These are phyloP conservation scores for Ctenoplectra terminalis DNA, from an alignment of 1,140 invertebrate species.

Conservation along the genomic window DNA sequence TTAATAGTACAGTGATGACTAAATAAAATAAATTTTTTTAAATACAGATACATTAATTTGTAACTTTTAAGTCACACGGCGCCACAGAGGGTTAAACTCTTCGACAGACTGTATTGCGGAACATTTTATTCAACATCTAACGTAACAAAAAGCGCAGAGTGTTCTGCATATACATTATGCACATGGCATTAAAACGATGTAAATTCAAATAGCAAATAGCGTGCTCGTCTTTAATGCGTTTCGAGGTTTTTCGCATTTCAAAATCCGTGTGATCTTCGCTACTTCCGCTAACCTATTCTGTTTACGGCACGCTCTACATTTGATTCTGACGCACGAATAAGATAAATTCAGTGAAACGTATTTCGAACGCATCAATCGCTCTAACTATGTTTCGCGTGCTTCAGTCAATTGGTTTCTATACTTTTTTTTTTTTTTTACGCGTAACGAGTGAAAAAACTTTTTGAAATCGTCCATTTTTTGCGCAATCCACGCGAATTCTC, in stretches of 20 bases:
- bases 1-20: too few species aligned
- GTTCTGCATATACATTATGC: background rate
- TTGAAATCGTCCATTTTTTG: background rate
- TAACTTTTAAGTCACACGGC: too few species aligned
- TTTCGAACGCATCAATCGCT: background rate
- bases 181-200: too few species aligned
- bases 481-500: background rate
- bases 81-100: too few species aligned
- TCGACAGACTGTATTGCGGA: too few species aligned
- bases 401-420: background rate
- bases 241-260: constrained; percentile 14
- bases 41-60: too few species aligned
- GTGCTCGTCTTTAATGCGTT: background rate
- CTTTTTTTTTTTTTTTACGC: too few species aligned
- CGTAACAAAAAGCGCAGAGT: too few species aligned
- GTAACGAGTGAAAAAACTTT: background rate
- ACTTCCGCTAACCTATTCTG: constrained; percentile 13
- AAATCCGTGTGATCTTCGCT: background rate
- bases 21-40: too few species aligned
- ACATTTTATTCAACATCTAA: too few species aligned
- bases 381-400: background rate
- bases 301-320: background rate
- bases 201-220: background rate
- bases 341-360: background rate
- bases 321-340: background rate